Conservation (phyloP, 2,797 vertebrate genomes). For the Antennarius maculatus region DNA sequence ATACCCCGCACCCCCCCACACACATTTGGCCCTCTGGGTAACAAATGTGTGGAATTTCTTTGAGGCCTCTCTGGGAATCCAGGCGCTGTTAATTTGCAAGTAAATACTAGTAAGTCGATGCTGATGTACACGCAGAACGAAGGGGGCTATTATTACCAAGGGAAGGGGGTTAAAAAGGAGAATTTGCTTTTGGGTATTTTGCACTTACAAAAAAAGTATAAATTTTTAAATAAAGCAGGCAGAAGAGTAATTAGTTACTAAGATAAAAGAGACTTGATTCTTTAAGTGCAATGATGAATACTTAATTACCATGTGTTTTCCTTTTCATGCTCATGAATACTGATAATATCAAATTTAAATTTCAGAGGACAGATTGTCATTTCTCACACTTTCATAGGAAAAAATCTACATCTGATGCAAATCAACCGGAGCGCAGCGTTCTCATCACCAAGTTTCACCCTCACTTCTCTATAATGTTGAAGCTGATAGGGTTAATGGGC, state of each 20-base stretch:
- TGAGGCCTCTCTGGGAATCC: slow-evolving; percentile 71
- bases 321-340: background rate
- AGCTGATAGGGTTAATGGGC: slow-evolving; percentile 9
- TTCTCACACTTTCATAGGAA: background rate
- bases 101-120: slow-evolving; percentile 70
- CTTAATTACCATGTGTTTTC: background rate
- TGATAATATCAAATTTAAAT: background rate
- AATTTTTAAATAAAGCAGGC: slow-evolving; percentile 2
- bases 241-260: background rate
- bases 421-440: background rate
- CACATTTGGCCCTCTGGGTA: slow-evolving; percentile 67
- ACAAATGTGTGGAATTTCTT: slow-evolving; percentile 78
- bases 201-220: background rate
- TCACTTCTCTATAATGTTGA: background rate
- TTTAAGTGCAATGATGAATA: background rate
- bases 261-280: slow-evolving; percentile 1
- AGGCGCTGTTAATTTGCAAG: slow-evolving; percentile 76
- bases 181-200: slow-evolving; percentile 5
- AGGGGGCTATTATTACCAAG: slow-evolving; percentile 20
- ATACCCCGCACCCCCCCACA: background rate
- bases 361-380: background rate
- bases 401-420: background rate
- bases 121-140: slow-evolving; percentile 31
- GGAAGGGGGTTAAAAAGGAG: slow-evolving; percentile 6
- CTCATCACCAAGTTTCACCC: too few species aligned